Evolutionary conservation across 2,797 vertebrate genomes (phyloP).

Genomic region (Darevskia mixta): DNA sequence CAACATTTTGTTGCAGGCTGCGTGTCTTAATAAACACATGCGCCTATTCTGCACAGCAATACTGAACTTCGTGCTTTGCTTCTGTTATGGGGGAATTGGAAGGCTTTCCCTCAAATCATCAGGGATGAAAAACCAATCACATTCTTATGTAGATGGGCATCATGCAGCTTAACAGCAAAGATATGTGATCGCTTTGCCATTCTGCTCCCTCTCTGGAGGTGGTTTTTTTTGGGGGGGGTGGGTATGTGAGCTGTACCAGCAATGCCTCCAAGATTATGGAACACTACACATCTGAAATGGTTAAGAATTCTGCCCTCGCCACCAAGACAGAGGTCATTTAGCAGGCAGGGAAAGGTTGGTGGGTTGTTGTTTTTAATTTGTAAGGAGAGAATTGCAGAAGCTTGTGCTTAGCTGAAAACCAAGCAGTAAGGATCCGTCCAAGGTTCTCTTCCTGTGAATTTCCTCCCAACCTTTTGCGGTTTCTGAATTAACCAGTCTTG

Average conservation of each 20-base stretch:
- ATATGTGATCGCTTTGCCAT: neutral
- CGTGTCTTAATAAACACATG: neutral
- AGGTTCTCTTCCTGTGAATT: neutral
- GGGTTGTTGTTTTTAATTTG: neutral
- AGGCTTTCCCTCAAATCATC: slow-evolving; percentile 11
- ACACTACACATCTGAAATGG: neutral
- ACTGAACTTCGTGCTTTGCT: neutral
- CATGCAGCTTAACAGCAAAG: neutral
- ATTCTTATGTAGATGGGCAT: slow-evolving; percentile 22
- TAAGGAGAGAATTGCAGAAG: neutral
- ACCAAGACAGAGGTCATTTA: neutral
- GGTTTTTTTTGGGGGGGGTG: too few species aligned
- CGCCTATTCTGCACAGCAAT: neutral
- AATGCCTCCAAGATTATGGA: neutral
- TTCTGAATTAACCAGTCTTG: neutral
- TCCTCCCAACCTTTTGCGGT: neutral
- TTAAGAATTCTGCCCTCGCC: neutral
- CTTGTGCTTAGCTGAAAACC: neutral
- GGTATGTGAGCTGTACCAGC: neutral
- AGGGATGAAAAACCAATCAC: slow-evolving; percentile 16
- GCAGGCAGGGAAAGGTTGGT: neutral
- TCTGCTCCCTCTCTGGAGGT: neutral
- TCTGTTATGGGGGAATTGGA: neutral
- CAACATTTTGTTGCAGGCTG: neutral
- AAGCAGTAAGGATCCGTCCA: neutral